phyloP scores from a whole-genome alignment of 2,888 invertebrate genomes.

The Xylophagus ater region DNA sequence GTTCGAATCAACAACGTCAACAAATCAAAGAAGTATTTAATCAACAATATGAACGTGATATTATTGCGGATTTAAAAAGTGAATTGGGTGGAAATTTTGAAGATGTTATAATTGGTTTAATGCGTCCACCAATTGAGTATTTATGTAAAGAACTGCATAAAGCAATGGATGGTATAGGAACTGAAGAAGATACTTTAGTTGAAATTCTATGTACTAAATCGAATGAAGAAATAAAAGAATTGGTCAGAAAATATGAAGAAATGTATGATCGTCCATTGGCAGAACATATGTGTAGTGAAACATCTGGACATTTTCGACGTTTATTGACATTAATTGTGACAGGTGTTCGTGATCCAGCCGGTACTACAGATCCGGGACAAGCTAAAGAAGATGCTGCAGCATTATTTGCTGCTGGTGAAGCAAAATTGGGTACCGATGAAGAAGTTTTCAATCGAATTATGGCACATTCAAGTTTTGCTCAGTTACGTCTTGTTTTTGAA shows the following conservation, averaged over 20 bases:
- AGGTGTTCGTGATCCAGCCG: slow-evolving; percentile 51
- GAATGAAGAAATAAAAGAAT: slow-evolving; percentile 51
- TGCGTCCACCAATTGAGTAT: slow-evolving; percentile 55
- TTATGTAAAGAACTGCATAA: slow-evolving; percentile 59
- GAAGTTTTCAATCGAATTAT: slow-evolving; percentile 57
- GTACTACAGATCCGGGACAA: slow-evolving; percentile 47
- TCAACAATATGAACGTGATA: slow-evolving; percentile 46
- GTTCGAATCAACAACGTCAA: slow-evolving; percentile 59
- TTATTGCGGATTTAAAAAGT: slow-evolving; percentile 56
- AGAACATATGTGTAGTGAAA: slow-evolving; percentile 63
- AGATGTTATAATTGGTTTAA: slow-evolving; percentile 57
- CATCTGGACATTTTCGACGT: slow-evolving; percentile 63
- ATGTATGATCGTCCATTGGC: slow-evolving; percentile 55
- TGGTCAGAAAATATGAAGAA: slow-evolving; percentile 51
- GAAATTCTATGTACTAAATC: slow-evolving; percentile 62
- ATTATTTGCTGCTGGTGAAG: slow-evolving; percentile 56
- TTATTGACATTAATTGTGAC: slow-evolving; percentile 60
- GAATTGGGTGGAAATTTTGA: slow-evolving; percentile 67
- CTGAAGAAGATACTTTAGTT: slow-evolving; percentile 59
- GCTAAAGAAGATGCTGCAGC: slow-evolving; percentile 60
- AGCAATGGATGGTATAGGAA: slow-evolving; percentile 63
- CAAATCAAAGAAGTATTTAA: slow-evolving; percentile 51
- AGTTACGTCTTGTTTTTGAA: slow-evolving; percentile 54
- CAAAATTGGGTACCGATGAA: slow-evolving; percentile 57
- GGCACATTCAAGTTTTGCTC: slow-evolving; percentile 60